Percentiles rank a stretch among this genome's conserved stretches.
These are phyloP conservation scores for Notiomystis cincta DNA, from an alignment of 2,113 vertebrate species.

Conservation along the genomic window DNA sequence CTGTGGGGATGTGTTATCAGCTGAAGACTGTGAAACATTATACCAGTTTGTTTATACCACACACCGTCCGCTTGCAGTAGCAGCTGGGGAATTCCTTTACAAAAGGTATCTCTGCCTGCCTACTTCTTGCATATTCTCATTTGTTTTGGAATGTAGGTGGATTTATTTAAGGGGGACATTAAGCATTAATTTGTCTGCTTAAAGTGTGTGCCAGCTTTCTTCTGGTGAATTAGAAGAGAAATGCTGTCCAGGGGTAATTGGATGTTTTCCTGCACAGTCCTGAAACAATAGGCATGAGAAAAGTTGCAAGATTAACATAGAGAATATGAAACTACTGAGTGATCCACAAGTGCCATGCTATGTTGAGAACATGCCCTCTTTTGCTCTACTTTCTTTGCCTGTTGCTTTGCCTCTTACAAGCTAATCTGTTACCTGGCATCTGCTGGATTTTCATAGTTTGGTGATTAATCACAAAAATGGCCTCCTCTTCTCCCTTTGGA, in stretches of 20 bases:
- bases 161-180: not conserved
- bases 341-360: not conserved
- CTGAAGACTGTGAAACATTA: constrained; percentile 79
- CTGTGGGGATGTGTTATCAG: constrained; percentile 74
- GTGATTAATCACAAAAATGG: constrained; percentile 43
- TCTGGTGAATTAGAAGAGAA: not conserved
- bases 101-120: constrained; percentile 72
- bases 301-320: not conserved
- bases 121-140: not conserved
- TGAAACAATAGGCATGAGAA: not conserved
- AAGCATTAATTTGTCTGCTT: not conserved
- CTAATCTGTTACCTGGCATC: constrained; percentile 24
- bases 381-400: not conserved
- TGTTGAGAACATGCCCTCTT: not conserved
- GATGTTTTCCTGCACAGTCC: not conserved
- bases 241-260: not conserved
- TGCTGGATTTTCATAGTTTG: constrained; percentile 20
- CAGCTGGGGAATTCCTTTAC: constrained; percentile 87
- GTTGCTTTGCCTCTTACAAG: not conserved
- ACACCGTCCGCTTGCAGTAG: constrained; percentile 82
- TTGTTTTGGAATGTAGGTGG: not conserved
- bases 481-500: constrained; percentile 30
- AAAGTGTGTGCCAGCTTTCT: not conserved
- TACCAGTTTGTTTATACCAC: constrained; percentile 84
- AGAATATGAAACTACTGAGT: not conserved